phyloP scores from a whole-genome alignment of 2,888 invertebrate species.

The Dusona sp. region DNA sequence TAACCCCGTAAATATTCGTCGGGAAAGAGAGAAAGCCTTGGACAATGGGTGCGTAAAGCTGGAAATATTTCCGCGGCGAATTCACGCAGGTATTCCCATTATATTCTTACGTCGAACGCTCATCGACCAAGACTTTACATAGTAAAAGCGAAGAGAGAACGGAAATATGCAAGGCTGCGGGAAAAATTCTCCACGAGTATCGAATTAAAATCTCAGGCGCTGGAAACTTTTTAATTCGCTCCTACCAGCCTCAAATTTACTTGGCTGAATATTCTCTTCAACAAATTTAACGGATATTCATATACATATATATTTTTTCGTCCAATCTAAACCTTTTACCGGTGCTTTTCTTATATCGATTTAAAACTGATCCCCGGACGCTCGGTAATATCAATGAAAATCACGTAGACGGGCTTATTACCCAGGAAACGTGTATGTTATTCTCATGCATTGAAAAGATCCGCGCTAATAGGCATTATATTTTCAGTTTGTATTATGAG shows the following conservation, averaged over 20 bases:
- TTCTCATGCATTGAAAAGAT: slow-evolving; percentile 76
- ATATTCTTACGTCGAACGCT: slow-evolving; percentile 28
- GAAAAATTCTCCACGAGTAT: slow-evolving; percentile 42
- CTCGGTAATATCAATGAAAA: slow-evolving; percentile 33
- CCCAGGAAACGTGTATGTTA: slow-evolving; percentile 37
- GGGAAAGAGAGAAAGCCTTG: slow-evolving; percentile 46
- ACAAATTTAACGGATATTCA: slow-evolving; percentile 16
- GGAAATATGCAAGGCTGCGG: neutral
- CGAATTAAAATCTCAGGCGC: slow-evolving; percentile 22
- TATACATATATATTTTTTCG: neutral
- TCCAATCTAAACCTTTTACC: slow-evolving; percentile 6
- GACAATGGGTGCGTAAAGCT: slow-evolving; percentile 79
- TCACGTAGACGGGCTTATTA: slow-evolving; percentile 32
- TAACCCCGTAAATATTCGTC: slow-evolving; percentile 61
- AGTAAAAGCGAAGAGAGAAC: neutral
- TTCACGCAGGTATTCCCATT: slow-evolving; percentile 46
- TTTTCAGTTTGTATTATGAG: slow-evolving; percentile 77
- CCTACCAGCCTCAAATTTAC: neutral
- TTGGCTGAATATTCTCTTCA: neutral
- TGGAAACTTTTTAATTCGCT: slow-evolving; percentile 34
- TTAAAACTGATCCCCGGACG: slow-evolving; percentile 32
- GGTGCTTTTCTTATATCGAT: slow-evolving; percentile 45
- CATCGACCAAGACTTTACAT: slow-evolving; percentile 16
- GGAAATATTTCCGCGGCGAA: slow-evolving; percentile 73
- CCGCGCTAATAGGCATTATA: slow-evolving; percentile 80